Conservation (phyloP, 92 coral and sea anemone genomes). For the Siderastrea siderea region DNA sequence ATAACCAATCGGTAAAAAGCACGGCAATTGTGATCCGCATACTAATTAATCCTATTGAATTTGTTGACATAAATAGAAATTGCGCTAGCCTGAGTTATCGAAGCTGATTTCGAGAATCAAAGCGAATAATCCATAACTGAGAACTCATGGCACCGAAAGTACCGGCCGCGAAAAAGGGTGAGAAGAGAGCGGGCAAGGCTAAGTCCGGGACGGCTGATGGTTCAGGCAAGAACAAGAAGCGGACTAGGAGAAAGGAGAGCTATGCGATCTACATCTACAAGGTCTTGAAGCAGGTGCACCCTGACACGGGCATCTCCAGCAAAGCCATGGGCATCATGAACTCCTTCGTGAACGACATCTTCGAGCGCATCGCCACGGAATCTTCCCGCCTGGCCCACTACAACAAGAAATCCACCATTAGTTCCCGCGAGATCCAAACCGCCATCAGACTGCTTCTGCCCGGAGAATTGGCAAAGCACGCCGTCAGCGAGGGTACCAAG, state of each 20-base stretch:
- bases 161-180: no score
- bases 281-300: constrained; percentile 96
- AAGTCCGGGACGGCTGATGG: no score
- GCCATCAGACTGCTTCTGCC: constrained; percentile 85
- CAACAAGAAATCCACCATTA: constrained; percentile 91
- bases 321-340: constrained; percentile 99
- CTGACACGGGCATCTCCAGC: constrained; percentile 98
- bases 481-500: constrained; percentile 65
- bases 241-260: constrained; percentile 79
- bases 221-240: no score
- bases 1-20: no score
- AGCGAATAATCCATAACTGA: no score
- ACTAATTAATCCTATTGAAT: no score
- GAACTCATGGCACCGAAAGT: no score
- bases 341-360: constrained; percentile 95
- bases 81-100: no score
- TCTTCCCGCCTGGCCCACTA: constrained; percentile 92
- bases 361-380: constrained; percentile 92
- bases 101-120: no score
- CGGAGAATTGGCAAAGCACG: constrained; percentile 99
- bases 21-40: no score
- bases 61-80: no score
- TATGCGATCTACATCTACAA: constrained; percentile 97
- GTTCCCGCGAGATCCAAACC: constrained; percentile 94
- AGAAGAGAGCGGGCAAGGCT: no score